Conservation (phyloP, 2,888 invertebrate species). For the Tinea pellionella region DNA sequence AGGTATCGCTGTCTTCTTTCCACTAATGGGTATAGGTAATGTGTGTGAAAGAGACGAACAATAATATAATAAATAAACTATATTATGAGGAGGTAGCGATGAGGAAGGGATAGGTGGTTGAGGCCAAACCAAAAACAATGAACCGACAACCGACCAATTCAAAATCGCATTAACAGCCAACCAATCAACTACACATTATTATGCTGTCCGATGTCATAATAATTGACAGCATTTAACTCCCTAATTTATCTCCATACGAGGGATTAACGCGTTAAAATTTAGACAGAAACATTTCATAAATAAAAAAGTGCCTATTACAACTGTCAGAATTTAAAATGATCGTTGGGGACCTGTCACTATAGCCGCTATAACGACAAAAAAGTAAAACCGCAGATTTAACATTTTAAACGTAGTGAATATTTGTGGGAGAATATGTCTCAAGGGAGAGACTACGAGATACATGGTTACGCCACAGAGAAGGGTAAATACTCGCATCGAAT, state of each 20-base stretch:
- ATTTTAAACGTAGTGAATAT: conserved; percentile 38
- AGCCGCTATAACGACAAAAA: conserved; percentile 51
- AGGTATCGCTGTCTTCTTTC: too few relatives aligned
- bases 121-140: background rate
- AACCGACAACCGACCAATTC: background rate
- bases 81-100: too few relatives aligned
- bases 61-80: too few relatives aligned
- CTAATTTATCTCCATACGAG: background rate
- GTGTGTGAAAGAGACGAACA: too few relatives aligned
- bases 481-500: background rate
- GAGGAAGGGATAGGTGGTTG: too few relatives aligned
- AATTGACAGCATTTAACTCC: background rate
- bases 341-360: conserved; percentile 30
- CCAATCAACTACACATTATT: background rate
- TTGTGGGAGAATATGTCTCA: conserved; percentile 21
- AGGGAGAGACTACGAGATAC: background rate
- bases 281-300: background rate
- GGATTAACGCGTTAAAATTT: background rate
- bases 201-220: background rate
- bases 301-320: background rate
- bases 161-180: background rate
- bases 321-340: conserved; percentile 6
- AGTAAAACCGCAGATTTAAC: conserved; percentile 33
- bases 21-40: too few relatives aligned
- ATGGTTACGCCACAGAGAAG: background rate